Percentiles rank a stretch among this genome's conserved stretches.
Conservation (phyloP, 2,113 vertebrate genomes). For the Sprattus sprattus region DNA sequence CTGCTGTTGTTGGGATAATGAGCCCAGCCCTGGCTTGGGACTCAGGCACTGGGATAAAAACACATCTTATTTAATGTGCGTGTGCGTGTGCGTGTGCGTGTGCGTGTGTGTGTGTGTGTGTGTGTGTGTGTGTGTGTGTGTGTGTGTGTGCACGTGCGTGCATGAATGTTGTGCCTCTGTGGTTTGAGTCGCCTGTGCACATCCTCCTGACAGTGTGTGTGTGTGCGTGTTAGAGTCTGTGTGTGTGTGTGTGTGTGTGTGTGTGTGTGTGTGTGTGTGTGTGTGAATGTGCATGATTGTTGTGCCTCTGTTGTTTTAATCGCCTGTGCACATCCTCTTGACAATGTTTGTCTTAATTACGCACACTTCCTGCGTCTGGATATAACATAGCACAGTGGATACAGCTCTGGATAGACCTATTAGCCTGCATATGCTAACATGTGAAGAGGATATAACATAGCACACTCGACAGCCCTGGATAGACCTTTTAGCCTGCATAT, state of each 20-base stretch:
- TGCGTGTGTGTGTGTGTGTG: not conserved
- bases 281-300: not conserved
- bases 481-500: no score
- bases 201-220: slow-evolving; percentile 13
- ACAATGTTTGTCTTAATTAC: not conserved
- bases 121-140: not conserved
- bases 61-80: slow-evolving; percentile 6
- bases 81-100: not conserved
- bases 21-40: slow-evolving; percentile 55
- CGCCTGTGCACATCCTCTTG: not conserved
- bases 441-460: no score
- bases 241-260: not conserved
- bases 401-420: not conserved
- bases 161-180: slow-evolving; percentile 6
- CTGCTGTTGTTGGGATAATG: slow-evolving; percentile 63
- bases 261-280: not conserved
- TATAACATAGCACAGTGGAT: not conserved
- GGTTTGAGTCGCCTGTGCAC: not conserved
- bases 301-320: not conserved
- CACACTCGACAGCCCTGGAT: no score
- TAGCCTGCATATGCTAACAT: not conserved
- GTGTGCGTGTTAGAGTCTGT: slow-evolving; percentile 55
- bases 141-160: not conserved
- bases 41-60: slow-evolving; percentile 54
- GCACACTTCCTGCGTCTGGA: not conserved